Base-by-base conservation (phyloP, 1,140 invertebrate genomes). In the Brachionus plicatilis region DNA sequence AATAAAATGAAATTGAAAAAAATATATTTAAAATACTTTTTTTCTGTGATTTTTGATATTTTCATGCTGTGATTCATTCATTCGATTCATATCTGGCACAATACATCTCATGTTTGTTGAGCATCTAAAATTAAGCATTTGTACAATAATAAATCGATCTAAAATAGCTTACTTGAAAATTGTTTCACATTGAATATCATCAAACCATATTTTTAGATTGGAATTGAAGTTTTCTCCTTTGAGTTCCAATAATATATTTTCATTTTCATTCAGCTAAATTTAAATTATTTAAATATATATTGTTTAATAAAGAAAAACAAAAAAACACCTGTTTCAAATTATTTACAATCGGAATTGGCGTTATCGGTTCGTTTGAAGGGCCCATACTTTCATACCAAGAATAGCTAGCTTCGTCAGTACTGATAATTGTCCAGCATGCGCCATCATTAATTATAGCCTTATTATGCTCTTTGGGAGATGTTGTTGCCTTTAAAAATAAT, bases 391-490 rank as follows among this genome's bases (percentile, higher is more conserved):
- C 97, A 90, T 94, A 99, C 87, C 99, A 99, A 86, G 97, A 96
- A 90, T 99, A 99, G 90, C 99, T 97, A 0, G 97, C 97, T 89
- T 98, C 98, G 89, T 99, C 97, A 2, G 97, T 99, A 47, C 96
- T 98, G 86, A 99, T 99, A 87, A 99, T 99, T 8, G 98, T 99
- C 98, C 98, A 99, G 83, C 96, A 98, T 11, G 98, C 98, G 41
- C 97, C 97, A 89, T 99, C 98, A 89, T 98, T 99, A 84, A 99
- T 99, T 95, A 99, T 98, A 88, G 99, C 97, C 41, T 12, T 82
- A 33, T 68, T 60, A n/a, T 82, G 33, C 88, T 99, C 96, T 89
- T 99, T 97, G 0, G 96, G 96, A 90, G 96, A 98, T 0, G 96
- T 95, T 0, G 83, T 99, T 99, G 86, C 97, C 92, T 88, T 99